Evolutionary conservation across 92 coral and sea anemone genomes (phyloP).

Genomic region (Siderastrea radians): DNA sequence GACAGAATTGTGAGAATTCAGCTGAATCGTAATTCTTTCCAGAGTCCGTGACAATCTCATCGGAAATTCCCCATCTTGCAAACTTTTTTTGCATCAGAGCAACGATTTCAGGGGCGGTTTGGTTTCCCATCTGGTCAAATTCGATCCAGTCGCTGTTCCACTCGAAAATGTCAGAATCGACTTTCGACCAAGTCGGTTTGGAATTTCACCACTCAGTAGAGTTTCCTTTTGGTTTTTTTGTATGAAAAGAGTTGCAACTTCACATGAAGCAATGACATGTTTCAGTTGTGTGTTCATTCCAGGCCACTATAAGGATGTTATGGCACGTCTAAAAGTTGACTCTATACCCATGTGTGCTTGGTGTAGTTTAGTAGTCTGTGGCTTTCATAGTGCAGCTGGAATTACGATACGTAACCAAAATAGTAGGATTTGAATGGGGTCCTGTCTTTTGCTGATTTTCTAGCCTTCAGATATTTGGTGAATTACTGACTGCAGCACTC

Average conservation of each 20-base stretch:
- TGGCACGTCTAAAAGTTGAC: background rate
- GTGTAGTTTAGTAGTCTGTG: conserved; percentile 39
- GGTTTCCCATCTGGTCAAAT: conserved; percentile 35
- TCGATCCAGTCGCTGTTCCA: conserved; percentile 47
- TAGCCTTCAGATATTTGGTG: conserved; percentile 9
- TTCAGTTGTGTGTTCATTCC: conserved; percentile 5
- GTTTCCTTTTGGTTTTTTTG: conserved; percentile 33
- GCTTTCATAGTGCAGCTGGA: conserved; percentile 42
- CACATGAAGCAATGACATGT: conserved; percentile 46
- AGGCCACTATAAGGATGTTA: background rate
- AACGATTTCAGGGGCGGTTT: conserved; percentile 38
- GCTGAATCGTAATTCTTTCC: conserved; percentile 26
- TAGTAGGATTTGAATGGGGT: conserved; percentile 6
- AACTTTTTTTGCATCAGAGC: conserved; percentile 31
- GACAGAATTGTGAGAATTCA: conserved; percentile 44
- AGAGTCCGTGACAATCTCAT: conserved; percentile 44
- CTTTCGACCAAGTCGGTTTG: conserved; percentile 50
- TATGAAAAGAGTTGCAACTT: conserved; percentile 39
- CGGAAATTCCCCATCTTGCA: conserved; percentile 51
- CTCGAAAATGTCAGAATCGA: conserved; percentile 47
- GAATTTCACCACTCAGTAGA: conserved; percentile 25
- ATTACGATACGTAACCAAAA: conserved; percentile 46
- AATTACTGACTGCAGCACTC: conserved; percentile 2
- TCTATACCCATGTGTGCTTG: conserved; percentile 39
- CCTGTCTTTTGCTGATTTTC: conserved; percentile 4